A percentile compares a stretch with the other conserved stretches of the same genome.
phyloP scores from a whole-genome alignment of 1,140 invertebrate genomes.

The Mamestra configurata region DNA sequence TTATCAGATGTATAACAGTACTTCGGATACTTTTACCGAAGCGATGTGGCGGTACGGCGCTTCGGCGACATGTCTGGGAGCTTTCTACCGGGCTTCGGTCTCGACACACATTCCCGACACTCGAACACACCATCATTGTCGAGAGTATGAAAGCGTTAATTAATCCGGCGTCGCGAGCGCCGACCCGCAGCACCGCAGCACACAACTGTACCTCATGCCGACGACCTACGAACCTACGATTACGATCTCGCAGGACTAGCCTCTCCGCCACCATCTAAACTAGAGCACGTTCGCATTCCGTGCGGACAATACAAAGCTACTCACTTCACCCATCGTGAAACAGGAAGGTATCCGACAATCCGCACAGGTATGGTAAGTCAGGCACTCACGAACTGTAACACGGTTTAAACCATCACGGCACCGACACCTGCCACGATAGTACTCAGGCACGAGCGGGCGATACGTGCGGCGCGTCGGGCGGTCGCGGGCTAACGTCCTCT shows the following conservation, averaged over 20 bases:
- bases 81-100: conserved; percentile 67
- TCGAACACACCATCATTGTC: conserved; percentile 64
- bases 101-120: conserved; percentile 65
- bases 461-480: conserved; percentile 67
- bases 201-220: conserved; percentile 60
- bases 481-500: conserved; percentile 82
- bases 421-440: conserved; percentile 74
- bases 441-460: conserved; percentile 57
- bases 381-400: conserved; percentile 71
- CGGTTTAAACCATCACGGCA: conserved; percentile 78
- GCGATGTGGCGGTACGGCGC: conserved; percentile 39
- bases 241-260: conserved; percentile 66
- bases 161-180: conserved; percentile 55
- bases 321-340: conserved; percentile 82
- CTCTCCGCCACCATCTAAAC: conserved; percentile 62
- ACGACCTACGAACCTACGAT: conserved; percentile 80
- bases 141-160: conserved; percentile 63
- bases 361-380: conserved; percentile 50
- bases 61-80: conserved; percentile 58
- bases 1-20: conserved; percentile 79
- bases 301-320: conserved; percentile 61
- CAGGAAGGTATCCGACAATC: conserved; percentile 66
- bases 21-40: conserved; percentile 58
- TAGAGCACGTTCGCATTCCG: conserved; percentile 73
- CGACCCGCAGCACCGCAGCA: conserved; percentile 53